Conservation (phyloP, 2,888 invertebrate species). For the Rhamnusium bicolor region DNA sequence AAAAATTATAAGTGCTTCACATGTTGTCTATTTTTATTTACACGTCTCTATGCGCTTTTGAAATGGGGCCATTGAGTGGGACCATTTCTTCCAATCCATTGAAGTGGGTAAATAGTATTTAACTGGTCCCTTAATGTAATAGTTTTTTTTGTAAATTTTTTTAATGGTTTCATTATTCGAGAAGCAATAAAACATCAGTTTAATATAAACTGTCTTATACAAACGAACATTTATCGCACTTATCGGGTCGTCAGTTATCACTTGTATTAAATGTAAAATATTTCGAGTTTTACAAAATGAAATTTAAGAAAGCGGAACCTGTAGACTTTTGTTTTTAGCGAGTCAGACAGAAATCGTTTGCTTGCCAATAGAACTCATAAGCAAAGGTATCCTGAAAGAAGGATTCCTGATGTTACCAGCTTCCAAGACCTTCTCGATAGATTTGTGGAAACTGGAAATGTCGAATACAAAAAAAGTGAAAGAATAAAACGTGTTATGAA, state of each 20-base stretch:
- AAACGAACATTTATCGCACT: too few relatives aligned
- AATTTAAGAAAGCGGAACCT: neutral
- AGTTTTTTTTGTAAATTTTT: too few relatives aligned
- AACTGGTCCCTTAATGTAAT: too few relatives aligned
- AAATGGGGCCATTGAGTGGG: too few relatives aligned
- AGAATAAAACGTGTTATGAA: neutral
- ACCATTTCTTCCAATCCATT: too few relatives aligned
- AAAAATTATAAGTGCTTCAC: too few relatives aligned
- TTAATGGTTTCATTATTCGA: too few relatives aligned
- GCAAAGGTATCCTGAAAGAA: neutral
- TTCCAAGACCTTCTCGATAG: neutral
- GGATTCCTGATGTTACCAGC: neutral
- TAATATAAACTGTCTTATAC: too few relatives aligned
- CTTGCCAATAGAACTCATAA: neutral
- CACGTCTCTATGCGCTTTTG: too few relatives aligned
- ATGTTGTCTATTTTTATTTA: too few relatives aligned
- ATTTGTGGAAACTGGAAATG: neutral
- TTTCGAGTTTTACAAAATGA: neutral
- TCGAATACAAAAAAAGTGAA: neutral
- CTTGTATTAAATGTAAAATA: neutral
- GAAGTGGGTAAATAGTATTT: too few relatives aligned
- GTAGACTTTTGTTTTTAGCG: neutral
- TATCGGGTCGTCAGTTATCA: neutral
- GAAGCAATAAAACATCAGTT: too few relatives aligned
- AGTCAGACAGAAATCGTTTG: neutral